Conservation (phyloP, 2,888 invertebrate species). For the Harpagoxenus sublaevis region DNA sequence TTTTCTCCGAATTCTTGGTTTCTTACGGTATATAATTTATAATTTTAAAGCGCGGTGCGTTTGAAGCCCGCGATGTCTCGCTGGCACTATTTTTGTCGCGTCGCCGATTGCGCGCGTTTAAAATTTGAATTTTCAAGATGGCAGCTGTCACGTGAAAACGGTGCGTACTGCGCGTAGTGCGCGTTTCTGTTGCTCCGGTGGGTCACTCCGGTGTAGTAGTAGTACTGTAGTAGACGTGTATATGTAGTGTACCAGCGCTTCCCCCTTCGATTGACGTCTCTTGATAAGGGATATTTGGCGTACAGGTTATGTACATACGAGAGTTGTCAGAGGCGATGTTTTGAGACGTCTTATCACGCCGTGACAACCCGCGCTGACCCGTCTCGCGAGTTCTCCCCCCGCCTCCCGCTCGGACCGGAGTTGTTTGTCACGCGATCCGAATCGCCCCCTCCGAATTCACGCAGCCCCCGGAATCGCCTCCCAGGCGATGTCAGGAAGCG, state of each 20-base stretch:
- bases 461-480: slow-evolving; percentile 30
- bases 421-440: slow-evolving; percentile 6
- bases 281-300: slow-evolving; percentile 52
- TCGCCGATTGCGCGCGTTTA: not conserved
- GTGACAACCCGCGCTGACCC: slow-evolving; percentile 16
- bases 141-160: too few relatives aligned
- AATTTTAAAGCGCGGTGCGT: too few relatives aligned
- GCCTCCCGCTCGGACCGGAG: not conserved
- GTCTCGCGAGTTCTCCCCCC: slow-evolving; percentile 25
- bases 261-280: slow-evolving; percentile 55
- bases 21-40: too few relatives aligned
- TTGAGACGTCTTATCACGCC: slow-evolving; percentile 44
- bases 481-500: slow-evolving; percentile 65
- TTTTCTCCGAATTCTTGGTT: not conserved
- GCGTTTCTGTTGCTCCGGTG: too few relatives aligned
- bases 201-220: too few relatives aligned
- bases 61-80: too few relatives aligned
- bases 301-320: slow-evolving; percentile 64
- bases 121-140: not conserved
- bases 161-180: too few relatives aligned
- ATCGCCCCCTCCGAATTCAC: not conserved
- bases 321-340: slow-evolving; percentile 60
- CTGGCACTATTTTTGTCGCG: too few relatives aligned
- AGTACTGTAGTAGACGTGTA: too few relatives aligned
- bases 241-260: not conserved